A percentile compares a stretch with the other conserved stretches of the same genome.
Evolutionary conservation across 2,888 invertebrate species (phyloP).

Genomic region (Tipula vernalis): DNA sequence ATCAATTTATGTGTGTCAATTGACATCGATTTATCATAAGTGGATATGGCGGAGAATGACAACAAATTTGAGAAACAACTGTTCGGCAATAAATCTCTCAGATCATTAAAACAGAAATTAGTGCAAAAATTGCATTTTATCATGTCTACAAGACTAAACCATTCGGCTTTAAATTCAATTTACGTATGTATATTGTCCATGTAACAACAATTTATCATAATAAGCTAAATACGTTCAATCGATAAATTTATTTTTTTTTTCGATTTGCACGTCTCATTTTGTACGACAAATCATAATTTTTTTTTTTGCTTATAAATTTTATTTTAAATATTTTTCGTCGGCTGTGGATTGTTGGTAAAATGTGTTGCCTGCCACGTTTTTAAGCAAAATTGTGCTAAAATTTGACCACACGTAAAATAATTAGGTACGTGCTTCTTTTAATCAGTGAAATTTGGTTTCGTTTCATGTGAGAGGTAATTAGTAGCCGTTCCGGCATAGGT

Average conservation of each 20-base stretch:
- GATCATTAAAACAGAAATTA: not conserved
- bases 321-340: not conserved
- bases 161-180: not conserved
- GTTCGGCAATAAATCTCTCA: not conserved
- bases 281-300: not conserved
- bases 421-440: too few species aligned
- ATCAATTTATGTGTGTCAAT: not conserved
- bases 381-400: not conserved
- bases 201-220: not conserved
- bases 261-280: not conserved
- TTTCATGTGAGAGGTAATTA: too few species aligned
- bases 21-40: not conserved
- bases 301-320: not conserved
- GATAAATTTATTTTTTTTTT: not conserved
- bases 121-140: not conserved
- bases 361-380: not conserved
- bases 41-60: not conserved
- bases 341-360: not conserved
- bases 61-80: not conserved
- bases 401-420: too few species aligned
- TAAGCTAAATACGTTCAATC: not conserved
- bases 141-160: not conserved
- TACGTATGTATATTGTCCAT: not conserved
- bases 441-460: too few species aligned
- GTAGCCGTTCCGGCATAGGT: too few species aligned